A percentile compares a stretch with the other conserved stretches of the same genome.
These are phyloP conservation scores for Trichoplusia ni DNA, from an alignment of 1,140 invertebrate genomes.

Conservation along the genomic window DNA sequence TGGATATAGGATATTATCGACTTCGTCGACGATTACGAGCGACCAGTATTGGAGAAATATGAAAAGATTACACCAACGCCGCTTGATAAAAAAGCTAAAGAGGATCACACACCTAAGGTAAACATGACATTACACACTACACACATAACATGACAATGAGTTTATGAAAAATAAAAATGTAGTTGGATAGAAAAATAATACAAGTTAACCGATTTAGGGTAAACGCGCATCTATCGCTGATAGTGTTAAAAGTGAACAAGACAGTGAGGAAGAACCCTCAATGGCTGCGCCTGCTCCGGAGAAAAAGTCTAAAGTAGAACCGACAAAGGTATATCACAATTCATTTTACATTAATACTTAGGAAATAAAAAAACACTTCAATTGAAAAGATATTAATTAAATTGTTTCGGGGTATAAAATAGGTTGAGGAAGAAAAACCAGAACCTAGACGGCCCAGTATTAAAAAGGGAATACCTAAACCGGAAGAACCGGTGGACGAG, in stretches of 20 bases:
- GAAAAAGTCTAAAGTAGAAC: slow-evolving; percentile 69
- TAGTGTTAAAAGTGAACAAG: slow-evolving; percentile 69
- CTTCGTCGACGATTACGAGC: slow-evolving; percentile 83
- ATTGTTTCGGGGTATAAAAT: slow-evolving; percentile 48
- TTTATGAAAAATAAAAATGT: slow-evolving; percentile 3
- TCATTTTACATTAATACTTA: neutral
- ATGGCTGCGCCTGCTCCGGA: slow-evolving; percentile 60
- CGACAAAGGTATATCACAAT: slow-evolving; percentile 63
- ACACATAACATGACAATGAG: slow-evolving; percentile 13
- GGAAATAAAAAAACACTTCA: slow-evolving; percentile 13
- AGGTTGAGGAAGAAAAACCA: slow-evolving; percentile 66
- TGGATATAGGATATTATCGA: slow-evolving; percentile 78
- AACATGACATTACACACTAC: slow-evolving; percentile 54
- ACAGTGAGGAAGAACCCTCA: slow-evolving; percentile 70
- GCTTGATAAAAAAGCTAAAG: slow-evolving; percentile 74
- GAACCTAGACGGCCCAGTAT: slow-evolving; percentile 78
- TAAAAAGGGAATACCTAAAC: slow-evolving; percentile 80
- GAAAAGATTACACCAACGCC: slow-evolving; percentile 80
- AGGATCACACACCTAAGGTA: slow-evolving; percentile 73
- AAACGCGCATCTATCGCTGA: slow-evolving; percentile 73
- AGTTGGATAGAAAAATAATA: slow-evolving; percentile 18
- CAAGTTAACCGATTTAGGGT: slow-evolving; percentile 46
- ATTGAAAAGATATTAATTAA: slow-evolving; percentile 34
- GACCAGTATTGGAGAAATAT: slow-evolving; percentile 82
- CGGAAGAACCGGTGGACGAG: slow-evolving; percentile 82